Base-by-base conservation (phyloP, 2,888 invertebrate species). In the Cetonia aurata region DNA sequence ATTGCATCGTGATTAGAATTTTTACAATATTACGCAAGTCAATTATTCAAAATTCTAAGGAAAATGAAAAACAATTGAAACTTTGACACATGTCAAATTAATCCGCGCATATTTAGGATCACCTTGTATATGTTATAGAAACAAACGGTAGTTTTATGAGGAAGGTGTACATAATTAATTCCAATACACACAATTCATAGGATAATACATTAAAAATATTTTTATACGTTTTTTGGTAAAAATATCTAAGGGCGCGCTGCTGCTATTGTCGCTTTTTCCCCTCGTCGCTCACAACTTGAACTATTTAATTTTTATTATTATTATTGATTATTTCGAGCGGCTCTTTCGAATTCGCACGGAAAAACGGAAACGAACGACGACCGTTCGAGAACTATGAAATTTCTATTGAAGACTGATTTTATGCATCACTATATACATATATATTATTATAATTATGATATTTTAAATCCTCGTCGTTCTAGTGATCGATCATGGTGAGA, bases 331-430 rank as follows among this genome's bases (percentile, higher is more conserved):
- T 41, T 46, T 65, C 50, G 48, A 6, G 3, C 13, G 48, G 17
- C 10, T 17, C 15, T 17, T 12, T 13, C n/a, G n/a, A n/a, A n/a
- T n/a, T n/a, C n/a, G n/a, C n/a, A n/a, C n/a, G n/a, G n/a, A n/a
- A n/a, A n/a, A n/a, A 25, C 25, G 25, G 25, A 25, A 25, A 25
- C 25, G 4, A 25, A 25, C 50, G 37, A 65, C 50, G 25, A 46
- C 59, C 12, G 31, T 50, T 33, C 31, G 50, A 50, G 41, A 46
- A 65, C 62, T 50, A 50, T 65, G 62, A 41, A 65, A 50, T 65
- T 65, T 50, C 62, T 65, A 60, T 10, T 37, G 37, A 69, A 69
- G 69, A 69, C 69, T 69, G 69, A 69, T 69, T 69, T 69, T 53
- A 62, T 50, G 62, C 69, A 69, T 69, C 69, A 69, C 69, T 12